These are phyloP conservation scores for Formica selysi DNA, from an alignment of 1,140 invertebrate species.

Conservation along the genomic window DNA sequence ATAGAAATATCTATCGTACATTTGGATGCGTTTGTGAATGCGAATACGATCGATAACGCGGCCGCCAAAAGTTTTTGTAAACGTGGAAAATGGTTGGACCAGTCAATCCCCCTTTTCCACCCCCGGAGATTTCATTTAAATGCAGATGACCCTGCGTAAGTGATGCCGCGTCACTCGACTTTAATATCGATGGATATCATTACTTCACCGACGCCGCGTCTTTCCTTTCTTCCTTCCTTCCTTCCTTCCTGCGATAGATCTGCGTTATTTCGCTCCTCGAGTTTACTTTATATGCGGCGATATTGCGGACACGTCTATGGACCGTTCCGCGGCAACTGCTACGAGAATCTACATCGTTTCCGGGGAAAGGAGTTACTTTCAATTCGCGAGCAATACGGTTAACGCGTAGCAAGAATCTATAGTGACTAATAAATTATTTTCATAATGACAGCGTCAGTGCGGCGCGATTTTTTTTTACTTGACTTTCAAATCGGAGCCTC, in stretches of 20 bases:
- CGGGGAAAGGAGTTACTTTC: conserved; percentile 56
- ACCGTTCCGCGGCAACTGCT: conserved; percentile 44
- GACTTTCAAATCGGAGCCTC: conserved; percentile 33
- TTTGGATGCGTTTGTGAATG: conserved; percentile 16
- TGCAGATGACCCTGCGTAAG: conserved; percentile 75
- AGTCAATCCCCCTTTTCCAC: not conserved
- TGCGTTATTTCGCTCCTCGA: conserved; percentile 55
- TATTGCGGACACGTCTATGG: conserved; percentile 71
- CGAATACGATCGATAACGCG: conserved; percentile 48
- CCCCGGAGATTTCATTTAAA: conserved; percentile 78
- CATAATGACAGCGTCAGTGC: conserved; percentile 20
- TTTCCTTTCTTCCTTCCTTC: conserved; percentile 16
- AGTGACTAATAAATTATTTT: conserved; percentile 14
- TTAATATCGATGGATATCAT: conserved; percentile 80
- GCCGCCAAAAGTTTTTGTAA: conserved; percentile 50
- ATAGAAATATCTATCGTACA: not conserved
- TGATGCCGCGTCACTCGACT: conserved; percentile 67
- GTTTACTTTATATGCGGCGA: conserved; percentile 56
- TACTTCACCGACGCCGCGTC: conserved; percentile 59
- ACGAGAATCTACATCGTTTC: conserved; percentile 56
- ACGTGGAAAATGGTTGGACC: conserved; percentile 48
- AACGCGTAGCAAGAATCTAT: conserved; percentile 29
- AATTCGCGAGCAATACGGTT: not conserved
- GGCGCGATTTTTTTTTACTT: not conserved
- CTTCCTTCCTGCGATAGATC: conserved; percentile 46